phyloP scores from a whole-genome alignment of 2,888 invertebrate species.

The Cheilosia impressa region DNA sequence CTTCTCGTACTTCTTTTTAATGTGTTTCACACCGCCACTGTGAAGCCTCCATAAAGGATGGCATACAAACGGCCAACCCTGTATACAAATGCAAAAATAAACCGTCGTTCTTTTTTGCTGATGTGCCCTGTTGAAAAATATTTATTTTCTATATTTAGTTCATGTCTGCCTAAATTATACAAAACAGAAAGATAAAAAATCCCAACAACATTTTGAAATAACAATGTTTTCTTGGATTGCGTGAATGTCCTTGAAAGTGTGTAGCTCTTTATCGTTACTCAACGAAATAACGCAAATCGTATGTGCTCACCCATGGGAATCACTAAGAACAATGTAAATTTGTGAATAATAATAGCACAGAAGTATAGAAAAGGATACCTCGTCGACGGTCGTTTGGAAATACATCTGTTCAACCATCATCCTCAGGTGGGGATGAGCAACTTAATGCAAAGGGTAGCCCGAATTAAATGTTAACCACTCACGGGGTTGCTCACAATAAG shows the following conservation, averaged over 20 bases:
- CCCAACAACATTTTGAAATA: background rate
- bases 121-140: no score
- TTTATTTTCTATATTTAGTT: no score
- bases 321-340: constrained; percentile 7
- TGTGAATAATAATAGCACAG: constrained; percentile 8
- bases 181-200: constrained; percentile 21
- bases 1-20: no score
- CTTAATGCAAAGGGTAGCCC: no score
- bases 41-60: no score
- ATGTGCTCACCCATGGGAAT: constrained; percentile 1
- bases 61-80: no score
- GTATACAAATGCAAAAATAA: no score
- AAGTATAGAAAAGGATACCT: constrained; percentile 5
- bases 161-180: background rate
- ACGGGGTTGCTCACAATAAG: no score
- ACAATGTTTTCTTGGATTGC: constrained; percentile 4
- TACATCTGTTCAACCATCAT: constrained; percentile 12
- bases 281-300: background rate
- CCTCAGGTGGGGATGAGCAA: background rate
- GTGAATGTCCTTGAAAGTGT: constrained; percentile 17
- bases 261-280: background rate
- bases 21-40: no score
- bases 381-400: background rate
- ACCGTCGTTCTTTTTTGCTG: no score
- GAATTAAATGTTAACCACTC: no score